Conservation (phyloP, 2,797 vertebrate genomes). For the Poeciliopsis turneri region DNA sequence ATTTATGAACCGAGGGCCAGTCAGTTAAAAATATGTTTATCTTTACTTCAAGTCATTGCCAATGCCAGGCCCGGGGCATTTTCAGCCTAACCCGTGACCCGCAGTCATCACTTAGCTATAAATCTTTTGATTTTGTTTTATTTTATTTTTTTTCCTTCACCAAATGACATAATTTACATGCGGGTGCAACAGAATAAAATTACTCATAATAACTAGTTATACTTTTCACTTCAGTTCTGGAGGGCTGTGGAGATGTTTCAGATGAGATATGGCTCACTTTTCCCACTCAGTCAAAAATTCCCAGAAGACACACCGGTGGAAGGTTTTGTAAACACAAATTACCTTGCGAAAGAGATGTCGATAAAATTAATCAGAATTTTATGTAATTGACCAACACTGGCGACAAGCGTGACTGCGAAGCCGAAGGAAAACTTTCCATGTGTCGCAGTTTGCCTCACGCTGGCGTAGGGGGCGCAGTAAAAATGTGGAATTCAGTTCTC, state of each 20-base stretch:
- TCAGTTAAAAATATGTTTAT: constrained; percentile 22
- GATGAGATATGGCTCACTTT: neutral
- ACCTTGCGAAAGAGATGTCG: neutral
- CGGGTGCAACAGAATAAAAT: neutral
- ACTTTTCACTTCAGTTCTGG: neutral
- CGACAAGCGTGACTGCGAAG: neutral
- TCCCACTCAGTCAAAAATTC: neutral
- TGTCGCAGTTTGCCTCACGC: neutral
- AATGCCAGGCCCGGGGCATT: constrained; percentile 27
- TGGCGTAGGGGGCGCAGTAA: neutral
- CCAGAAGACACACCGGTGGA: neutral
- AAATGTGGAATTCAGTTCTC: neutral
- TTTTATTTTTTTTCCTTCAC: neutral
- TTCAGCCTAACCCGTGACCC: constrained; percentile 36
- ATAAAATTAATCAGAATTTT: neutral
- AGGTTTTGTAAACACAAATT: neutral
- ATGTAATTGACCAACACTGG: neutral
- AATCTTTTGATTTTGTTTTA: neutral
- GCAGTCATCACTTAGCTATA: constrained; percentile 10
- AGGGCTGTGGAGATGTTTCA: neutral
- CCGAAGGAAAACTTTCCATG: neutral
- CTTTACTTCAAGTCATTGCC: constrained; percentile 41
- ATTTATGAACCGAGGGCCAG: constrained; percentile 43
- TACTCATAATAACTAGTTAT: neutral
- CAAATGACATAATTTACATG: neutral